A percentile compares a stretch with the other conserved stretches of the same genome.
phyloP scores from a whole-genome alignment of 2,113 vertebrate genomes.

The Aegithalos caudatus region DNA sequence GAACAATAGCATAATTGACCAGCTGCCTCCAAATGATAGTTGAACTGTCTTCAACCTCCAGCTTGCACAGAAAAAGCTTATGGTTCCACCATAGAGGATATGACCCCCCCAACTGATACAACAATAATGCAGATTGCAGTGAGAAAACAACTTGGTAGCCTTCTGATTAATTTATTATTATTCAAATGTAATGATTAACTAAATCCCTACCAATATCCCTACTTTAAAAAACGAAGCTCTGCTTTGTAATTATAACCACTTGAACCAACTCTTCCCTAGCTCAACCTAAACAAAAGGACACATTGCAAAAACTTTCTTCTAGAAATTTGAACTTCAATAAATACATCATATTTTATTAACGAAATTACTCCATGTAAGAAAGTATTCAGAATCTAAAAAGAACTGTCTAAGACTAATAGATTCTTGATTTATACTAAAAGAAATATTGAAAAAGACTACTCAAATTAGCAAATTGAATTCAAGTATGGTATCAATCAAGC shows the following conservation, averaged over 20 bases:
- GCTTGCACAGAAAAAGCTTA: background rate
- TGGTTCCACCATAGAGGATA: background rate
- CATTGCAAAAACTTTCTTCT: background rate
- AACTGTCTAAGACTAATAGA: background rate
- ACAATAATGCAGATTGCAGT: background rate
- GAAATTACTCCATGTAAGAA: background rate
- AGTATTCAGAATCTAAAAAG: background rate
- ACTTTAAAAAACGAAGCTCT: background rate
- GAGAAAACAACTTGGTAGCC: background rate
- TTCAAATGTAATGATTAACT: background rate
- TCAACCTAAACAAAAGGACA: background rate
- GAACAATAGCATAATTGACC: background rate
- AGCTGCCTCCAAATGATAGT: background rate
- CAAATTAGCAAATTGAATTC: background rate
- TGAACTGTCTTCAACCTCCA: background rate
- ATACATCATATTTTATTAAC: background rate
- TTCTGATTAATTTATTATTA: background rate
- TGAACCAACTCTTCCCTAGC: background rate
- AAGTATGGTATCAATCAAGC: background rate
- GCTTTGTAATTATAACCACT: background rate
- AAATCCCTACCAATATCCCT: background rate
- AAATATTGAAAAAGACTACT: background rate
- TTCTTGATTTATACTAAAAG: background rate
- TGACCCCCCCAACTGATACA: background rate
- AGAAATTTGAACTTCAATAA: background rate